Evolutionary conservation across 2,113 vertebrate species (phyloP), one percentile per base, ranked within the genome.

Genomic region (Tragelaphus buxtoni): DNA sequence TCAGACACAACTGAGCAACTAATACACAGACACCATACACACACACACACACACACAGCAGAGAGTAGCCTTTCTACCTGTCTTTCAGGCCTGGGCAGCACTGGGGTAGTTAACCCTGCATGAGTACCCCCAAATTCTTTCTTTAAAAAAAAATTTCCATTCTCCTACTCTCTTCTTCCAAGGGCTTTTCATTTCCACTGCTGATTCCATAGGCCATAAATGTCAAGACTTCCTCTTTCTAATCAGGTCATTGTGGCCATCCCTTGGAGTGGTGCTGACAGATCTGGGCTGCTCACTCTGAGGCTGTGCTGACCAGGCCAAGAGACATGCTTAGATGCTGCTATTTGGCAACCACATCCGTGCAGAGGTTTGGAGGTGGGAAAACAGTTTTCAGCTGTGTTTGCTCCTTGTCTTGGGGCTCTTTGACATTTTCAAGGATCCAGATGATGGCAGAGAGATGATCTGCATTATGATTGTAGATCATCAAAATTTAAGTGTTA

Each of bases 381-480:
- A 53, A n/a, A 90, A 35, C 42, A 45, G 53, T 79, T 96, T 94
- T 39, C 65, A 61, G 65, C 63, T 72, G 42, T 20, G 35, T 91
- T 81, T 92, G 74, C 79, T 95, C 63, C 69, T 90, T 91, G 42
- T 91, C 90, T 95, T 49, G 7, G 79, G 63, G 39, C 5, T 86
- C 82, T 95, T 76, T 95, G 74, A 96, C 80, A 84, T 85, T 97
- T 97, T 96, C 79, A 51, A 72, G 83, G 45, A 61, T 90, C n/a
- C 42, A 80, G 82, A 69, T 45, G 74, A 97, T 60, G 32, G 39
- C 42, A 45, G 47, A 94, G 82, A 88, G 77, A 86, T 28, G 24
- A 61, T 74, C 20, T 55, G 88, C 88, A 77, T 95, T 56, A 91
- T 83, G 55, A 85, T 7, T 32, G 14, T 24, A 88, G 91, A 86